Evolutionary conservation across 1,140 invertebrate species (phyloP).

Genomic region (Drosophila mayri): DNA sequence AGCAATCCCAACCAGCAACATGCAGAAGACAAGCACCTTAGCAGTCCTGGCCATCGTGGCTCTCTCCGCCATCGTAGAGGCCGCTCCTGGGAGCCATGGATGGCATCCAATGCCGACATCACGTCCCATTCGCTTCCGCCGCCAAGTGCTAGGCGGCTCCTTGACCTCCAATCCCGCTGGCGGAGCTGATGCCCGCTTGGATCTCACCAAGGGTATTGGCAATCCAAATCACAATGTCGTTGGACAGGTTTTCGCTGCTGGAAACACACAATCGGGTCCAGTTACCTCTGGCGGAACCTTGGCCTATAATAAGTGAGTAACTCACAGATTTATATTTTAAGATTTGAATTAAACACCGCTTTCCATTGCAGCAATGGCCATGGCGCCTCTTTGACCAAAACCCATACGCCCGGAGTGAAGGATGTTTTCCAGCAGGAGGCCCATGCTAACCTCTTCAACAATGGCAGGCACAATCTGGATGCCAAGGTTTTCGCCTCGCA

Average conservation of each 20-base stretch:
- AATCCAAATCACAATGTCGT: slow-evolving; percentile 70
- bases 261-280: slow-evolving; percentile 66
- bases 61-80: slow-evolving; percentile 52
- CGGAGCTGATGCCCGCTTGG: slow-evolving; percentile 61
- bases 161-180: slow-evolving; percentile 67
- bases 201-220: slow-evolving; percentile 66
- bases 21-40: slow-evolving; percentile 59
- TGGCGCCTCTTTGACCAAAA: slow-evolving; percentile 67
- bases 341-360: background rate
- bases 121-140: slow-evolving; percentile 58
- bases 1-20: slow-evolving; percentile 31
- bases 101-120: slow-evolving; percentile 32
- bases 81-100: slow-evolving; percentile 47
- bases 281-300: slow-evolving; percentile 70
- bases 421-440: slow-evolving; percentile 68
- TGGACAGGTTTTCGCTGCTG: slow-evolving; percentile 71
- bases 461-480: slow-evolving; percentile 68
- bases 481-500: slow-evolving; percentile 77
- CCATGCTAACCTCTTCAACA: slow-evolving; percentile 74
- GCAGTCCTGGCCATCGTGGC: slow-evolving; percentile 55
- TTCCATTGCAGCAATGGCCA: slow-evolving; percentile 55
- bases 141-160: slow-evolving; percentile 69
- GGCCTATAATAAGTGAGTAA: slow-evolving; percentile 77
- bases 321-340: background rate
- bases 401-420: slow-evolving; percentile 71